Evolutionary conservation across 2,888 invertebrate genomes (phyloP).

Genomic region (Campopleginae sp.): DNA sequence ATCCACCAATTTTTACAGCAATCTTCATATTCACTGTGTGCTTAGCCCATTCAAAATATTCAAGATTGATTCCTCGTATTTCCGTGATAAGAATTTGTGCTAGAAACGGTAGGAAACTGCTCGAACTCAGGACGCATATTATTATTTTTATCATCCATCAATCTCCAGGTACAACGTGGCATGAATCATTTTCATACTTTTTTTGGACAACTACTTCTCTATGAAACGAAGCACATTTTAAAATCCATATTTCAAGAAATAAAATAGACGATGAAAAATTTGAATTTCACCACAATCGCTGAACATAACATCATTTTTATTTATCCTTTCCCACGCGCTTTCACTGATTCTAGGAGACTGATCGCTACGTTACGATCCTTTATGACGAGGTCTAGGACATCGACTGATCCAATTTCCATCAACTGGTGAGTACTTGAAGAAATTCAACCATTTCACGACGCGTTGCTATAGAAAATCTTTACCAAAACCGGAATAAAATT

Average conservation of each 20-base stretch:
- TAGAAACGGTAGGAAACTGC: not conserved
- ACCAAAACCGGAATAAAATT: not conserved
- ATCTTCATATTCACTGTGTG: not conserved
- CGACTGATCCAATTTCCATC: slow-evolving; percentile 74
- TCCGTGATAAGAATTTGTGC: not conserved
- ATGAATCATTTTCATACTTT: not conserved
- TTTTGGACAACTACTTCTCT: not conserved
- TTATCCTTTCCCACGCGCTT: slow-evolving; percentile 1
- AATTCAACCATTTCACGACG: not conserved
- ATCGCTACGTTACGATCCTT: slow-evolving; percentile 68
- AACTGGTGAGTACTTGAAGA: slow-evolving; percentile 77
- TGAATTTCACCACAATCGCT: not conserved
- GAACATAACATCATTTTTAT: not conserved
- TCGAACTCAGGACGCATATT: not conserved
- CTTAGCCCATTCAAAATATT: not conserved
- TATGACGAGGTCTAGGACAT: slow-evolving; percentile 75
- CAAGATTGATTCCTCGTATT: not conserved
- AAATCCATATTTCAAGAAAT: not conserved
- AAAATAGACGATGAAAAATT: not conserved
- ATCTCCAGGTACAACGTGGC: not conserved
- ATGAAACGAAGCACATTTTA: not conserved
- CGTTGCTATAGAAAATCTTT: not conserved
- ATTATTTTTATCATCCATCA: not conserved
- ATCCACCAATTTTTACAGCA: not conserved
- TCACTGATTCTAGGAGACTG: slow-evolving; percentile 52